A percentile compares a stretch with the other conserved stretches of the same genome.
phyloP scores from a whole-genome alignment of 1,140 invertebrate genomes.

The Macrobrachium rosenbergii region DNA sequence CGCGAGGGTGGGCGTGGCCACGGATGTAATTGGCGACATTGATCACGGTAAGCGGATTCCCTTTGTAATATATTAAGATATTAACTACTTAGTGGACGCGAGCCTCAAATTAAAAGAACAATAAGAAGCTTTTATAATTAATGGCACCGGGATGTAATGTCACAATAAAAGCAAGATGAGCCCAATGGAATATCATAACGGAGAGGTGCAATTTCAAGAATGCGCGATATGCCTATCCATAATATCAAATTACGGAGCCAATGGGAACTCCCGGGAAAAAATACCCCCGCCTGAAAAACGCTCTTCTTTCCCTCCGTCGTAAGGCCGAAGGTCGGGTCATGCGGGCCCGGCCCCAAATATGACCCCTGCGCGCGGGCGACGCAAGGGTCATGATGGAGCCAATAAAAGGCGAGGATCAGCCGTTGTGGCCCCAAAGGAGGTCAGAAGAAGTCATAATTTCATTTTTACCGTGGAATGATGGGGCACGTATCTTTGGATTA shows the following conservation, averaged over 20 bases:
- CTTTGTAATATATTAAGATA: slow-evolving; percentile 52
- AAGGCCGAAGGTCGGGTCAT: slow-evolving; percentile 51
- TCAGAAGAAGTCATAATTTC: slow-evolving; percentile 65
- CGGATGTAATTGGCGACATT: slow-evolving; percentile 41
- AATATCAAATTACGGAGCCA: slow-evolving; percentile 64
- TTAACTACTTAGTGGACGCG: slow-evolving; percentile 50
- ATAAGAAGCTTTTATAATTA: slow-evolving; percentile 58
- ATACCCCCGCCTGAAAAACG: slow-evolving; percentile 50
- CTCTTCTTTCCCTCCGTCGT: slow-evolving; percentile 44
- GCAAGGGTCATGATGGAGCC: slow-evolving; percentile 27
- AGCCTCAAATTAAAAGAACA: slow-evolving; percentile 57
- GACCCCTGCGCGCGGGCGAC: slow-evolving; percentile 28
- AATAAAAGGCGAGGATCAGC: slow-evolving; percentile 45
- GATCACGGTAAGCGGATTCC: slow-evolving; percentile 55
- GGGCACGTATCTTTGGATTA: slow-evolving; percentile 65
- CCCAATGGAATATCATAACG: slow-evolving; percentile 63
- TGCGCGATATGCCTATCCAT: slow-evolving; percentile 65
- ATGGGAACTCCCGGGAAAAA: slow-evolving; percentile 53
- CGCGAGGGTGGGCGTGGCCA: slow-evolving; percentile 18
- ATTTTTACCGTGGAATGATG: slow-evolving; percentile 65
- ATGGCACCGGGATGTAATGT: slow-evolving; percentile 43
- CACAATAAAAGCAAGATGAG: slow-evolving; percentile 56
- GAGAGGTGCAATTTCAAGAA: slow-evolving; percentile 61
- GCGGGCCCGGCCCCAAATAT: slow-evolving; percentile 24
- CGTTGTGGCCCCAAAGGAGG: slow-evolving; percentile 36